Conservation (phyloP, 2,113 vertebrate species). For the Pangasianodon hypophthalmus region DNA sequence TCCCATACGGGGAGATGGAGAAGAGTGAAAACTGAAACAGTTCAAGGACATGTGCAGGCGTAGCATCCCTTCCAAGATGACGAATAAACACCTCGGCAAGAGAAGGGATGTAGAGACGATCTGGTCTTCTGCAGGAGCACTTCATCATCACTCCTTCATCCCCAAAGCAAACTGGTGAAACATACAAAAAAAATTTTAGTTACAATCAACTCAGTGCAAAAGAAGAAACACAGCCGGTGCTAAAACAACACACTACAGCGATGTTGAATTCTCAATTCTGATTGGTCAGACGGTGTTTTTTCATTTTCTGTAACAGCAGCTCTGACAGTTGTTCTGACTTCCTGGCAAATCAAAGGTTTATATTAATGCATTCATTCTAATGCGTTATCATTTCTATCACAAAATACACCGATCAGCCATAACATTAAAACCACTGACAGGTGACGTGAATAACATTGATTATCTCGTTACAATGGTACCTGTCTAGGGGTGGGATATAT, state of each 20-base stretch:
- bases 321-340: neutral
- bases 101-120: neutral
- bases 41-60: neutral
- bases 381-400: no score
- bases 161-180: constrained; percentile 75
- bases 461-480: no score
- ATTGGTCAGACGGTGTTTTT: neutral
- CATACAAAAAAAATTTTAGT: neutral
- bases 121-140: neutral
- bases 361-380: no score
- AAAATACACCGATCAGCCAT: no score
- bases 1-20: neutral
- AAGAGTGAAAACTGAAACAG: neutral
- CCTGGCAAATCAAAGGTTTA: neutral
- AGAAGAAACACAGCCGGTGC: neutral
- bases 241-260: neutral
- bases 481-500: no score
- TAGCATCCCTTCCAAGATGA: neutral
- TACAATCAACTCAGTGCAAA: no score
- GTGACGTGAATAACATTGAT: no score
- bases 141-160: constrained; percentile 57
- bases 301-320: neutral
- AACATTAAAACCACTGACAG: no score
- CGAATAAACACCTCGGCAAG: neutral
- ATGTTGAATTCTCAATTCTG: neutral